Conservation (phyloP, 2,113 vertebrate species). For the Ceyx margarethae region DNA sequence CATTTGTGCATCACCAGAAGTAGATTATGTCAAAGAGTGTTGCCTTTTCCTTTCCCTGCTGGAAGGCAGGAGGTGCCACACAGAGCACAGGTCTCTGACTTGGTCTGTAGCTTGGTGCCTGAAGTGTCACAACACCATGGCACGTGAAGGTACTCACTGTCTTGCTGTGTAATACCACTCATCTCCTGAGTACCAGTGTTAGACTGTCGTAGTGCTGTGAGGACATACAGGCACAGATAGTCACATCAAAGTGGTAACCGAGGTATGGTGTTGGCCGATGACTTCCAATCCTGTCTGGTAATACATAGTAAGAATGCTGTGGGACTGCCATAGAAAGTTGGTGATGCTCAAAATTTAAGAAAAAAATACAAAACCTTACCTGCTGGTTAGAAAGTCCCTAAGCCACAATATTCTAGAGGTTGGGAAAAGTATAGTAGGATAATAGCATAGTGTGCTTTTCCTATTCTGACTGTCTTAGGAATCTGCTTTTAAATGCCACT, state of each 20-base stretch:
- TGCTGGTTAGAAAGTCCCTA: neutral
- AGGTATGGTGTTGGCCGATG: neutral
- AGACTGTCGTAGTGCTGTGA: neutral
- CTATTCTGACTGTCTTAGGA: neutral
- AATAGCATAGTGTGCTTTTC: neutral
- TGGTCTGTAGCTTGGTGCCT: neutral
- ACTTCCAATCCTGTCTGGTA: neutral
- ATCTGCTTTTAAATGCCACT: neutral
- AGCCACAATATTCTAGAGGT: neutral
- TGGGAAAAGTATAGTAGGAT: neutral
- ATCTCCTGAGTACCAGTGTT: accelerated
- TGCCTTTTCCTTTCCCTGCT: neutral
- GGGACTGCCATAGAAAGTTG: neutral
- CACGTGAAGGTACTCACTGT: neutral
- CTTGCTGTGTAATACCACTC: neutral
- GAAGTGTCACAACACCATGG: accelerated
- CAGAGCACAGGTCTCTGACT: neutral
- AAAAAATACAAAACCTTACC: neutral
- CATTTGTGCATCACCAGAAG: neutral
- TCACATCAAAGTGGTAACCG: accelerated
- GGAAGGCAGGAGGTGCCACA: neutral
- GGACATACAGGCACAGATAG: neutral
- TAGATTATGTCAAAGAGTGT: neutral
- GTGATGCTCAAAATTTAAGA: neutral
- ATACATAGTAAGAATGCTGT: neutral